These are phyloP conservation scores for Oceanodroma tethys DNA, from an alignment of 2,113 vertebrate genomes.

Conservation along the genomic window DNA sequence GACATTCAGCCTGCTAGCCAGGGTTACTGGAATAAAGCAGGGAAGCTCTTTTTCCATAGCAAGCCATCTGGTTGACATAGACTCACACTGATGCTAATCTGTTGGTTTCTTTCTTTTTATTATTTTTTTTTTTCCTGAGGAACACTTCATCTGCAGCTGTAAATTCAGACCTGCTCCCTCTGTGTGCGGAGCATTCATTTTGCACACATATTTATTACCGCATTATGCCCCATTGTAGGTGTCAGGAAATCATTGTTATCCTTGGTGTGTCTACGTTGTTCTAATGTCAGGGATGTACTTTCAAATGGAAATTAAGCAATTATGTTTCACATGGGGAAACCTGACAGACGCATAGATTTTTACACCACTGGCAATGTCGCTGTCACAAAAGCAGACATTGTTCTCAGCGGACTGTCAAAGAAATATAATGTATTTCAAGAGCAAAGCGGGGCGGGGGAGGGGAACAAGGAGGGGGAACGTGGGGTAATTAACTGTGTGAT, in stretches of 20 bases:
- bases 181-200: slow-evolving; percentile 48
- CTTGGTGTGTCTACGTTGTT: slow-evolving; percentile 61
- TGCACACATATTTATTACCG: slow-evolving; percentile 54
- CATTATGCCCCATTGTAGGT: slow-evolving; percentile 66
- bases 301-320: slow-evolving; percentile 83
- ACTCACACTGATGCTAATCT: slow-evolving; percentile 72
- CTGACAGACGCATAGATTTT: slow-evolving; percentile 75
- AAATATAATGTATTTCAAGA: slow-evolving; percentile 72
- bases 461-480: background rate
- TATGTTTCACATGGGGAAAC: slow-evolving; percentile 71
- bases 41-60: slow-evolving; percentile 53
- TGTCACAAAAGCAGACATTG: slow-evolving; percentile 68
- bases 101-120: slow-evolving; percentile 58
- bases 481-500: slow-evolving; percentile 70
- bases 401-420: slow-evolving; percentile 63
- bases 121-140: slow-evolving; percentile 39
- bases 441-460: background rate
- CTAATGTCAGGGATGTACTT: slow-evolving; percentile 75
- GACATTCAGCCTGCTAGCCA: slow-evolving; percentile 41
- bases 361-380: slow-evolving; percentile 69
- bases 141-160: slow-evolving; percentile 74
- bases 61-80: slow-evolving; percentile 76
- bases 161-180: slow-evolving; percentile 64
- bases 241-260: slow-evolving; percentile 74
- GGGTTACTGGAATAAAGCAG: slow-evolving; percentile 65